These are phyloP conservation scores for Ceratotherium simum DNA, from an alignment of 2,113 vertebrate genomes.

Conservation along the genomic window DNA sequence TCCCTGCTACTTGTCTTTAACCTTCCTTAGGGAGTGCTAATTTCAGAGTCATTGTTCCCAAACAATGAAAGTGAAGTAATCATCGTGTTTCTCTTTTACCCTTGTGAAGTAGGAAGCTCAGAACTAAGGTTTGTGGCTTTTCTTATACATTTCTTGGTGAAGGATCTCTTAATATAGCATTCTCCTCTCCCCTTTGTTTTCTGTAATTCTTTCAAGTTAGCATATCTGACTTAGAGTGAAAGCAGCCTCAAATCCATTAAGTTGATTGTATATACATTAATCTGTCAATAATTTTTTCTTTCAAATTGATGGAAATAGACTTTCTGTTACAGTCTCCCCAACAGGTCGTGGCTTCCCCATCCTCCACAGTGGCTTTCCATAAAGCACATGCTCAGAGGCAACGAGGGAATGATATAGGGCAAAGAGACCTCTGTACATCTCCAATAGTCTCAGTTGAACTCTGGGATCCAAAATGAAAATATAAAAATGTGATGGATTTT, in stretches of 20 bases:
- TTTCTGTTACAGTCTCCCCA: neutral
- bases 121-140: neutral
- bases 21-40: neutral
- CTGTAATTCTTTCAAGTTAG: neutral
- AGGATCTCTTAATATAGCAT: neutral
- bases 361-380: neutral
- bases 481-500: neutral
- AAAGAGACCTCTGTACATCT: neutral
- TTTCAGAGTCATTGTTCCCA: neutral
- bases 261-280: neutral
- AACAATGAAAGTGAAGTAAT: neutral
- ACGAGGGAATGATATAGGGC: neutral
- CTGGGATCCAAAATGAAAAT: neutral
- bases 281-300: neutral
- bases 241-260: neutral
- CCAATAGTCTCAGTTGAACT: neutral
- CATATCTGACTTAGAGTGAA: neutral
- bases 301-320: neutral
- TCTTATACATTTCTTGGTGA: neutral
- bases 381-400: neutral
- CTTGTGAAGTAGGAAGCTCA: neutral
- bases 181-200: neutral
- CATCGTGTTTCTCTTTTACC: neutral
- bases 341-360: neutral
- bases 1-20: neutral